phyloP scores from a whole-genome alignment of 2,888 invertebrate genomes.

The Sphinx pinastri region DNA sequence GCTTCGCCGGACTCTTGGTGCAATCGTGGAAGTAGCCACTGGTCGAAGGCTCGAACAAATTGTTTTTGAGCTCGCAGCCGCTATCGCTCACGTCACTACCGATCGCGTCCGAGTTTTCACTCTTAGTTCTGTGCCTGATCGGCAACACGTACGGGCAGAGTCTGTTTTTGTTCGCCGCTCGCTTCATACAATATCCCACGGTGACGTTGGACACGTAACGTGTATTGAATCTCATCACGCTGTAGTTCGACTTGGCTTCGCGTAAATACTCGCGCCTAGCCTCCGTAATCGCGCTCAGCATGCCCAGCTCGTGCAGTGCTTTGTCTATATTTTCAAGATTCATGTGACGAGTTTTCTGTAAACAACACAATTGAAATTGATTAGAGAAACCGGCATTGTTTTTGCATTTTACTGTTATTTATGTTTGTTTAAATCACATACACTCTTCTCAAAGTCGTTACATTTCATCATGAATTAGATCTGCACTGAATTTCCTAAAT shows the following conservation, averaged over 20 bases:
- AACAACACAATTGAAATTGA: conserved; percentile 60
- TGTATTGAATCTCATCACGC: conserved; percentile 83
- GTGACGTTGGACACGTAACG: conserved; percentile 86
- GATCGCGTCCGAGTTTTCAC: conserved; percentile 85
- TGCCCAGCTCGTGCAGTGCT: conserved; percentile 85
- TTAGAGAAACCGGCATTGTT: conserved; percentile 40
- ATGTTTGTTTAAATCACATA: conserved; percentile 47
- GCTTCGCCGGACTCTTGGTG: conserved; percentile 74
- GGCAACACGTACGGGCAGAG: conserved; percentile 85
- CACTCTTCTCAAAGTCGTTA: conserved; percentile 69
- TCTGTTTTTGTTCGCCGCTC: conserved; percentile 80
- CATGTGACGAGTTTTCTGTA: conserved; percentile 75
- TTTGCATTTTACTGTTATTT: conserved; percentile 31
- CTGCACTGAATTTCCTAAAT: conserved; percentile 57
- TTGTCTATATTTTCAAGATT: conserved; percentile 83
- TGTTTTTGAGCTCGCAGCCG: conserved; percentile 63
- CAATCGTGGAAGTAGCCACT: conserved; percentile 63
- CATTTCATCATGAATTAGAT: conserved; percentile 70
- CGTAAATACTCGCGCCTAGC: conserved; percentile 83
- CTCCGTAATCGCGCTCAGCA: conserved; percentile 84
- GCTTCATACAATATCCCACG: conserved; percentile 84
- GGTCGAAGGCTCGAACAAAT: conserved; percentile 72
- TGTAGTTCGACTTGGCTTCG: conserved; percentile 76
- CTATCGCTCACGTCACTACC: conserved; percentile 64
- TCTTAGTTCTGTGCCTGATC: conserved; percentile 84